Conservation (phyloP, 1,140 invertebrate species). For the Pissodes strobi region DNA sequence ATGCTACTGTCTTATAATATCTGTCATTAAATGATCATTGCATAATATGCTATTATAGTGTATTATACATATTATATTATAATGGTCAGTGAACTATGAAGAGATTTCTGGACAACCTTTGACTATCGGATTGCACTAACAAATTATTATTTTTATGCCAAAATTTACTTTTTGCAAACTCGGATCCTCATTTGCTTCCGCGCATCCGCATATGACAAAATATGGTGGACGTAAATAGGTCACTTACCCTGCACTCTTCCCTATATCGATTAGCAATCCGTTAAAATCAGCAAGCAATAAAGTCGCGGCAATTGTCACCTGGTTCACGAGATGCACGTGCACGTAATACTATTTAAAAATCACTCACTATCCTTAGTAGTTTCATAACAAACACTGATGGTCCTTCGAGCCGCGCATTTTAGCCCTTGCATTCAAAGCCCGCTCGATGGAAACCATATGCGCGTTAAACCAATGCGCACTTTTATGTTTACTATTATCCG, state of each 20-base stretch:
- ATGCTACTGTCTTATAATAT: too few species aligned
- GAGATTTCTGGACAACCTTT: too few species aligned
- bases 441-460: conserved; percentile 10
- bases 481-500: conserved; percentile 5
- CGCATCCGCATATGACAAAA: not conserved
- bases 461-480: not conserved
- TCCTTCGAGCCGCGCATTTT: conserved; percentile 14
- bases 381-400: conserved; percentile 19
- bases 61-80: too few species aligned
- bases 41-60: too few species aligned
- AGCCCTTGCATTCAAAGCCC: conserved; percentile 20
- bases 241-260: not conserved
- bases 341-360: conserved; percentile 15
- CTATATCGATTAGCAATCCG: not conserved
- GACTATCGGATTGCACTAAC: too few species aligned
- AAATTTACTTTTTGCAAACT: too few species aligned
- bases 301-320: not conserved
- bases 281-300: not conserved
- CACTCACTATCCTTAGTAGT: conserved; percentile 19
- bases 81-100: too few species aligned
- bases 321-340: conserved; percentile 6
- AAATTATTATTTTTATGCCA: too few species aligned
- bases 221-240: not conserved
- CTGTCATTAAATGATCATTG: too few species aligned
- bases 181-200: not conserved